A percentile compares a stretch with the other conserved stretches of the same genome.
These are phyloP conservation scores for Drosophila pruinosa DNA, from an alignment of 1,140 invertebrate genomes.

Conservation along the genomic window DNA sequence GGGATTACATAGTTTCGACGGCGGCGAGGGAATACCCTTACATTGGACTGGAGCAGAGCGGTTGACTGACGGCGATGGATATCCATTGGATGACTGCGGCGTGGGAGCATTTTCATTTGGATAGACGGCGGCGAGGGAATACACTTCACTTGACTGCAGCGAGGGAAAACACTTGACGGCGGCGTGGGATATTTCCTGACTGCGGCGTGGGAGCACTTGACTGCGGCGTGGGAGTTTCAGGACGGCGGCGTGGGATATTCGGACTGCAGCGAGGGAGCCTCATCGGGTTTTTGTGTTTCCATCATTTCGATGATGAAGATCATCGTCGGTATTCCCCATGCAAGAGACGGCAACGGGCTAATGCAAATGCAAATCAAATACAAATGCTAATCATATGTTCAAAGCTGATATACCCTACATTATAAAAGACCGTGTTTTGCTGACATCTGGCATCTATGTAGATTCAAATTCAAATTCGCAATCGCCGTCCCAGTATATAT, in stretches of 20 bases:
- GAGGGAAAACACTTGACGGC: slow-evolving; percentile 15
- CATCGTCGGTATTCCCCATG: slow-evolving; percentile 62
- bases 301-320: slow-evolving; percentile 42
- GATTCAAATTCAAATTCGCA: neutral
- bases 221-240: slow-evolving; percentile 29
- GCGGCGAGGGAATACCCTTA: slow-evolving; percentile 31
- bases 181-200: slow-evolving; percentile 34
- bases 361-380: neutral
- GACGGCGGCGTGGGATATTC: slow-evolving; percentile 37
- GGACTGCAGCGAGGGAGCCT: slow-evolving; percentile 54
- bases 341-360: neutral
- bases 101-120: neutral
- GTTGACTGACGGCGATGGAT: slow-evolving; percentile 29
- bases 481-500: slow-evolving; percentile 32
- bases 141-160: slow-evolving; percentile 29
- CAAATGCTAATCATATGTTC: slow-evolving; percentile 42
- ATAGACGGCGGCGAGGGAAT: slow-evolving; percentile 39
- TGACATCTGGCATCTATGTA: slow-evolving; percentile 24
- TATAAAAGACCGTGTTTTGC: slow-evolving; percentile 28
- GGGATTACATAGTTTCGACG: slow-evolving; percentile 27
- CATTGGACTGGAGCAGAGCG: neutral
- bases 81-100: slow-evolving; percentile 8
- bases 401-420: slow-evolving; percentile 69
- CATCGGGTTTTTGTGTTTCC: slow-evolving; percentile 31
- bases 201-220: slow-evolving; percentile 57